phyloP scores from a whole-genome alignment of 2,888 invertebrate species.

The Drosophila bunnanda region DNA sequence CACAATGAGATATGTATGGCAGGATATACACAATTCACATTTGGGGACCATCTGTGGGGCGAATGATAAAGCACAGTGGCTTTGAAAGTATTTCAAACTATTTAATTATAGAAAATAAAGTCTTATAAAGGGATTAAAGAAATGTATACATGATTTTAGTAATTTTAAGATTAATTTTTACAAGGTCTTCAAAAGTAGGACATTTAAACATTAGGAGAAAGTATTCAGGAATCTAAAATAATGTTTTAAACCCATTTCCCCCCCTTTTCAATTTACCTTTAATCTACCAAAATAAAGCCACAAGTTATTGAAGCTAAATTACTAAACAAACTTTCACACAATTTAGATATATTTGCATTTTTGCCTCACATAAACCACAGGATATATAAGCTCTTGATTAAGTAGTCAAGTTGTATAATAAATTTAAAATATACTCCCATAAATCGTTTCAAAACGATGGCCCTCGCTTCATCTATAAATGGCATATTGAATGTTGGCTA shows the following conservation, averaged over 20 bases:
- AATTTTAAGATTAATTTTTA: not conserved
- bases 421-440: conserved; percentile 6
- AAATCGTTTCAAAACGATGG: conserved; percentile 17
- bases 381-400: not conserved
- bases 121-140: not conserved
- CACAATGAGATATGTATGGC: conserved; percentile 12
- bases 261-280: not conserved
- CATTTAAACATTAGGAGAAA: not conserved
- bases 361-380: not conserved
- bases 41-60: conserved; percentile 5
- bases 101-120: not conserved
- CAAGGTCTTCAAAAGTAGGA: not conserved
- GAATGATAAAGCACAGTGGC: conserved; percentile 39
- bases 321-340: not conserved
- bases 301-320: not conserved
- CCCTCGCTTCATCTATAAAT: conserved; percentile 5
- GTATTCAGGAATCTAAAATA: too few species aligned
- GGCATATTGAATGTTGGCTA: conserved; percentile 18
- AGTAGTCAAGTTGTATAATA: conserved; percentile 1
- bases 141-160: too few species aligned
- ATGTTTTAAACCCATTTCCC: too few species aligned
- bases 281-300: not conserved
- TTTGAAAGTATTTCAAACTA: not conserved
- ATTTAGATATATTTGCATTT: not conserved
- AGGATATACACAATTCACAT: conserved; percentile 8